phyloP scores from a whole-genome alignment of 2,113 vertebrate genomes.

The Suncus etruscus region DNA sequence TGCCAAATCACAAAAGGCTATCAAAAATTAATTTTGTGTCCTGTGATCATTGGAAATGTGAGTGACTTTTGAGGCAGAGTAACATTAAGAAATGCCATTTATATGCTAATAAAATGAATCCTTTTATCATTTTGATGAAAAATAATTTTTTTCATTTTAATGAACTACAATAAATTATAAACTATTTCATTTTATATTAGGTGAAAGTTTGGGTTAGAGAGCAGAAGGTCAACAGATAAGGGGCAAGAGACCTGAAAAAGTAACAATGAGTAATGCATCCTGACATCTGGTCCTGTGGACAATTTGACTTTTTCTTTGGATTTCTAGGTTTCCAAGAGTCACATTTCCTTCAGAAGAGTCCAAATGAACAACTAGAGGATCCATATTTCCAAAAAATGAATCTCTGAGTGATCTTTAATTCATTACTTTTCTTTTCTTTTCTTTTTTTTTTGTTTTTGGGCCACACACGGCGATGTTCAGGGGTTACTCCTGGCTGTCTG shows the following conservation, averaged over 20 bases:
- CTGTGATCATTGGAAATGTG: slow-evolving; percentile 91
- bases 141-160: slow-evolving; percentile 90
- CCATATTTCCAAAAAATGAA: neutral
- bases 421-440: neutral
- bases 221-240: slow-evolving; percentile 70
- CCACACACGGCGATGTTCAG: too few species aligned
- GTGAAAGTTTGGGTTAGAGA: slow-evolving; percentile 82
- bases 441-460: too few species aligned
- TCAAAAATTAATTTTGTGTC: slow-evolving; percentile 93
- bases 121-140: slow-evolving; percentile 89
- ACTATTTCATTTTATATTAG: slow-evolving; percentile 83
- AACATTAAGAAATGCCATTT: slow-evolving; percentile 91
- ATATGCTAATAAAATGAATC: slow-evolving; percentile 92
- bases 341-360: neutral
- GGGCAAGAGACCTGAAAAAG: slow-evolving; percentile 26
- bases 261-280: slow-evolving; percentile 55
- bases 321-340: slow-evolving; percentile 7
- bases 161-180: slow-evolving; percentile 89
- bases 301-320: too few species aligned
- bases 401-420: neutral
- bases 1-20: slow-evolving; percentile 92
- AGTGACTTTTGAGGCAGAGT: slow-evolving; percentile 89
- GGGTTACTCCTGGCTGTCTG: too few species aligned
- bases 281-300: neutral
- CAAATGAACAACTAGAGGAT: neutral